Evolutionary conservation across 2,797 vertebrate genomes (phyloP), one percentile per base, ranked within the genome.

Genomic region (Masticophis lateralis): DNA sequence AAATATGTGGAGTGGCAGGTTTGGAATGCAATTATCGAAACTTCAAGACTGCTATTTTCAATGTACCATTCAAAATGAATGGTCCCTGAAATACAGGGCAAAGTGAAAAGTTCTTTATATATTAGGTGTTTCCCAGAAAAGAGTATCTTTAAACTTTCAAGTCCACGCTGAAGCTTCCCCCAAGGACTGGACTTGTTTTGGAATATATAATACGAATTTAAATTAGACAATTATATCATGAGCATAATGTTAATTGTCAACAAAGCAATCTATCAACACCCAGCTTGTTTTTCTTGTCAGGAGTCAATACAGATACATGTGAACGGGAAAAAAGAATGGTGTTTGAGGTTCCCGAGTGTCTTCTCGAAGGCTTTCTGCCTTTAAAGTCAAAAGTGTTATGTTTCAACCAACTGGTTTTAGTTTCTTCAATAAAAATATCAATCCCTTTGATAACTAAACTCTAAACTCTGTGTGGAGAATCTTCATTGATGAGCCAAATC

Each of bases 51-150:
- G 20, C n/a, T 37, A 37, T 88, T 43, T 22, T 43, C 22, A 59
- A 88, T 25, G 74, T n/a, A n/a, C n/a, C n/a, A n/a, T n/a, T n/a
- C n/a, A n/a, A 53, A 91, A 61, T 86, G 28, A 61, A 91, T 91
- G 86, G 55, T 28, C 3, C 32, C 32, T 79, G 66, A 69, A 74
- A n/a, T 90, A 37, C 4, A 37, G 12, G 7, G n/a, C 55, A 90
- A 90, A 37, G 20, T 55, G 51, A 22, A 74, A 32, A 60, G 11
- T 56, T 56, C 55, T 88, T 57, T n/a, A 9, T 88, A 5, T 8
- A 43, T 37, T 7, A 13, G 20, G 3, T 43, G 10, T 60, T 88
- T 88, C 22, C 5, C 32, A 63, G 59, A 47, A 28, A 89, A 61
- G 37, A 28, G 7, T 4, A 47, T 18, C 37, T 47, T 56, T 25